Percentiles rank a stretch among this genome's conserved stretches.
Evolutionary conservation across 2,113 vertebrate genomes (phyloP).

Genomic region (Noturus placidus): DNA sequence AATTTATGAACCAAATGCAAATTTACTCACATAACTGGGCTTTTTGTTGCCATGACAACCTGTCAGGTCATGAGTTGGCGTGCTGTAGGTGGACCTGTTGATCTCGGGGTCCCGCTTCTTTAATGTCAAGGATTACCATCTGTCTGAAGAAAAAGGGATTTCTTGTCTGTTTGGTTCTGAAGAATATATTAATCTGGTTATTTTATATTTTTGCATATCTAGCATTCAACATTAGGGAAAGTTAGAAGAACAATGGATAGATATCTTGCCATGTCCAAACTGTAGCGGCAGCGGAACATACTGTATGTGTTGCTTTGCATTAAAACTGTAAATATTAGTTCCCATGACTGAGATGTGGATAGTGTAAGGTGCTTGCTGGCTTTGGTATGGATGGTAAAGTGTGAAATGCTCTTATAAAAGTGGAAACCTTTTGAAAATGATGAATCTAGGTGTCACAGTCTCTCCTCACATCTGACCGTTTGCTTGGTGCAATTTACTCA

Average conservation of each 20-base stretch:
- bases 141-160: slow-evolving; percentile 21
- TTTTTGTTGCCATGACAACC: slow-evolving; percentile 83
- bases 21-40: slow-evolving; percentile 64
- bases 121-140: slow-evolving; percentile 30
- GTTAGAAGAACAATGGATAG: background rate
- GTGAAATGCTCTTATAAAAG: background rate
- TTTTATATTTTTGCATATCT: background rate
- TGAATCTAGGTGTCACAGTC: slow-evolving; percentile 16
- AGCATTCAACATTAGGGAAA: background rate
- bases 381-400: background rate
- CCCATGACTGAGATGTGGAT: background rate
- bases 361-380: slow-evolving; percentile 3
- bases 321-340: background rate
- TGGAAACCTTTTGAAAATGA: background rate
- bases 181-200: background rate
- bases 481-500: slow-evolving; percentile 41
- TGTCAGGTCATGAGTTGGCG: slow-evolving; percentile 69
- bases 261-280: background rate
- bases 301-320: background rate
- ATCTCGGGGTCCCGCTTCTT: slow-evolving; percentile 18
- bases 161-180: background rate
- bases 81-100: slow-evolving; percentile 48
- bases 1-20: slow-evolving; percentile 44
- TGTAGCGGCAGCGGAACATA: background rate
- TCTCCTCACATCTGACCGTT: slow-evolving; percentile 22